Evolutionary conservation across 2,888 invertebrate species (phyloP), one percentile per base, ranked within the genome.

Genomic region (Anticlea derivata): DNA sequence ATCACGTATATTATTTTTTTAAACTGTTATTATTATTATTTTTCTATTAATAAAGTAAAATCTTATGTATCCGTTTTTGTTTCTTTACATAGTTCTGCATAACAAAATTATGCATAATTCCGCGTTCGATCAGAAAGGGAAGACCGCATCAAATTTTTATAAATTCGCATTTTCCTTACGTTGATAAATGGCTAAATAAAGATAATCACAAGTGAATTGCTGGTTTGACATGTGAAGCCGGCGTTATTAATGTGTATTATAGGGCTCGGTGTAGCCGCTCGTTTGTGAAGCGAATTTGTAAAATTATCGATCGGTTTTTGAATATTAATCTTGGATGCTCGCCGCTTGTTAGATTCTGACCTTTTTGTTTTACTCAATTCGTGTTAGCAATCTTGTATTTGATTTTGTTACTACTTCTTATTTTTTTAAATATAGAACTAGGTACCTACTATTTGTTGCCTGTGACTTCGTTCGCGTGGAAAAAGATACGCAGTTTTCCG

Each of bases 201-300:
- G 85, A 83, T 88, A 88, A 90, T 86, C 79, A 76, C 75, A 76
- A 72, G 75, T 60, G 78, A 78, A 89, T 86, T 83, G 83, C 71
- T 56, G 70, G 85, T 86, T 88, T 89, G 89, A 88, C 88, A 88
- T 80, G 87, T 68, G 80, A 78, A 83, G 81, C 79, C 75, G 73
- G 65, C 67, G 57, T 83, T 82, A 90, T 88, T 86, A 83, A 89
- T 89, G 88, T 83, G 75, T 87, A 87, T 89, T 89, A 88, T 83
- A 86, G 87, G 72, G 80, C 74, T 68, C 58, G 68, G 61, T 70
- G 78, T 80, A 78, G 74, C 82, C 80, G 81, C 77, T 83, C 78
- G 82, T 80, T 82, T 78, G 77, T 81, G 71, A 70, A 61, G 80
- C 74, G 78, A 88, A 86, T 88, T 88, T 85, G 81, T 83, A 73